Evolutionary conservation across 2,113 vertebrate species (phyloP), one percentile per base, ranked within the genome.

Genomic region (Amia ocellicauda): DNA sequence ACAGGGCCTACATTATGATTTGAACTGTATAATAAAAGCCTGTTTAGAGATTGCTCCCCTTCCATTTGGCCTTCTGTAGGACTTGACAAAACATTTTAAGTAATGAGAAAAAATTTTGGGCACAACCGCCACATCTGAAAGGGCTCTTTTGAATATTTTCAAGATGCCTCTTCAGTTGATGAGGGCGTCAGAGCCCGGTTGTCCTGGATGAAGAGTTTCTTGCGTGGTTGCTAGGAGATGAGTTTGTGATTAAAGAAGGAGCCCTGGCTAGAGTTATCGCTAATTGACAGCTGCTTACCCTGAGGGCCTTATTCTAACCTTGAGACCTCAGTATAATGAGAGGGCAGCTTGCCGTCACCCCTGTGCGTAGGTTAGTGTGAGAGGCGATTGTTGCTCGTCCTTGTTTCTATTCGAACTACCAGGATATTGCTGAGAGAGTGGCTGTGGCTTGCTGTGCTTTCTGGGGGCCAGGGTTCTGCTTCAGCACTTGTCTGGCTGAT

Each of bases 271-370:
- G 86, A 92, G 92, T 91, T 94, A 91, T 93, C 93, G 87, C 91
- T 98, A 95, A 98, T 94, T 97, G 96, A 96, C 93, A 98, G 95
- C 94, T 94, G 92, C 91, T 93, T 90, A 90, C 93, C 94, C 93
- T 91, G 79, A 88, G 93, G 94, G 93, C 90, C 93, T 90, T 84
- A 89, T 91, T 91, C 90, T 92, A 94, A 95, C 94, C 94, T 91
- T 79, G 83, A 84, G 91, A 90, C 92, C 91, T 82, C 81, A 80
- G 80, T 85, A 87, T 92, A 93, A 96, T 93, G 91, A 91, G 88
- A 93, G 92, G 93, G 90, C 93, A 94, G 89, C 77, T 84, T 87
- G 90, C 83, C 84, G 79, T 92, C 90, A 84, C 90, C 91, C 88
- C 89, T 79, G 80, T 82, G 80, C 79, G 82, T 80, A 80, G 86